A percentile compares a stretch with the other conserved stretches of the same genome.
Conservation (phyloP, 2,797 vertebrate species). For the Sitta carolinensis region DNA sequence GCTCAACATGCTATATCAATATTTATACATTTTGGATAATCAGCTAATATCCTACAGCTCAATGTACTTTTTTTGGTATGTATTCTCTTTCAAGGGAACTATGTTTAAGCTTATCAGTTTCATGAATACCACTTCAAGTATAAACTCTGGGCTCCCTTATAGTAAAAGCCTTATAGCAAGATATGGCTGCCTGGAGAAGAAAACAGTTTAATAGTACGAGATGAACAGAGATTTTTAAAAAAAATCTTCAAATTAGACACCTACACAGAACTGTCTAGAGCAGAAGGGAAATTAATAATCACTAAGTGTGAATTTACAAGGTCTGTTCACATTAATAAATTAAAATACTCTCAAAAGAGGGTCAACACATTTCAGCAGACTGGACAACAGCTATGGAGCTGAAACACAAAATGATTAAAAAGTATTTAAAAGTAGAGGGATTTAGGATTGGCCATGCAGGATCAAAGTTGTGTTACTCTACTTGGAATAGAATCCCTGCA, state of each 20-base stretch:
- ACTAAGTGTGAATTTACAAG: slow-evolving; percentile 4
- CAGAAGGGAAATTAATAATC: slow-evolving; percentile 21
- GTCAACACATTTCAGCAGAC: neutral
- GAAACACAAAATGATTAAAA: neutral
- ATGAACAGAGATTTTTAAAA: neutral
- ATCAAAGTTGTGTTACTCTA: neutral
- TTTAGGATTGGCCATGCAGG: neutral
- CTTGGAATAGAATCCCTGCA: neutral
- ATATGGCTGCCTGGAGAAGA: neutral
- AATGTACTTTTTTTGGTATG: neutral
- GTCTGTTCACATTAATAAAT: slow-evolving; percentile 26
- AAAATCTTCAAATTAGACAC: neutral
- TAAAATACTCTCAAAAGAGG: neutral
- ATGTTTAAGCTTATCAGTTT: slow-evolving; percentile 26
- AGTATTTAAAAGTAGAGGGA: neutral
- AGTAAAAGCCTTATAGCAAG: neutral
- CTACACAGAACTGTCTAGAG: neutral
- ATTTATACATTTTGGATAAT: slow-evolving; percentile 27
- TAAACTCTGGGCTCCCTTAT: neutral
- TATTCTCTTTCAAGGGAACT: neutral
- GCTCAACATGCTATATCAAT: neutral
- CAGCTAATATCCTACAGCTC: neutral
- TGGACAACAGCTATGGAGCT: neutral
- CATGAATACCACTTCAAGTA: neutral
- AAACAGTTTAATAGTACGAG: slow-evolving; percentile 18